Conservation (phyloP, 2,888 invertebrate genomes). For the Syrphus vitripennis region DNA sequence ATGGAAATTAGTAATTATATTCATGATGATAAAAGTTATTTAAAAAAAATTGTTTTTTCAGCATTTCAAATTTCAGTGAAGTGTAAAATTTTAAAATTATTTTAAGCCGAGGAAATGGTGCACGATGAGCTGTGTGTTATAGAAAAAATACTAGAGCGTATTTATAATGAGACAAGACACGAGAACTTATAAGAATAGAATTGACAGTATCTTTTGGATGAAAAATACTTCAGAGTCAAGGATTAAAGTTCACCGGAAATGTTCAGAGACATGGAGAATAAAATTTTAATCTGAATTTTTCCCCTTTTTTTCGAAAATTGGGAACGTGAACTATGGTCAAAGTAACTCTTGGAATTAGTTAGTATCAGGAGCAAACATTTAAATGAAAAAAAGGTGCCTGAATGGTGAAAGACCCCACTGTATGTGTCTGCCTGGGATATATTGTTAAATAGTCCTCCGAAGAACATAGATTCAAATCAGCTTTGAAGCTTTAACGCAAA, state of each 20-base stretch:
- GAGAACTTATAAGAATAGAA: background rate
- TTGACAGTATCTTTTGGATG: background rate
- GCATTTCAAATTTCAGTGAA: background rate
- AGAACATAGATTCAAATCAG: no score
- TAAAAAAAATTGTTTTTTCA: background rate
- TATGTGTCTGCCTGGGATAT: no score
- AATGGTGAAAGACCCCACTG: no score
- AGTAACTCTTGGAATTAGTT: no score
- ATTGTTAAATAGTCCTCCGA: no score
- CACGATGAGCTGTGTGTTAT: background rate
- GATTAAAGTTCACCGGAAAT: background rate
- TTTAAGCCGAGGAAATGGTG: slow-evolving; percentile 13
- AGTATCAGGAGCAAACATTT: no score
- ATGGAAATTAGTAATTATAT: slow-evolving; percentile 12
- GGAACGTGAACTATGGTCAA: no score
- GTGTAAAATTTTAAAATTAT: slow-evolving; percentile 8
- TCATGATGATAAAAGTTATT: background rate
- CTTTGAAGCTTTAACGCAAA: no score
- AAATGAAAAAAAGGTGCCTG: no score
- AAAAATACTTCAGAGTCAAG: background rate
- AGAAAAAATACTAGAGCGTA: background rate
- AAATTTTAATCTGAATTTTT: no score
- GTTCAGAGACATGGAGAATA: background rate
- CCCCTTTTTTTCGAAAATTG: no score
- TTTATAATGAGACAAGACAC: background rate